phyloP scores from a whole-genome alignment of 2,113 vertebrate genomes.

The Agapornis roseicollis region DNA sequence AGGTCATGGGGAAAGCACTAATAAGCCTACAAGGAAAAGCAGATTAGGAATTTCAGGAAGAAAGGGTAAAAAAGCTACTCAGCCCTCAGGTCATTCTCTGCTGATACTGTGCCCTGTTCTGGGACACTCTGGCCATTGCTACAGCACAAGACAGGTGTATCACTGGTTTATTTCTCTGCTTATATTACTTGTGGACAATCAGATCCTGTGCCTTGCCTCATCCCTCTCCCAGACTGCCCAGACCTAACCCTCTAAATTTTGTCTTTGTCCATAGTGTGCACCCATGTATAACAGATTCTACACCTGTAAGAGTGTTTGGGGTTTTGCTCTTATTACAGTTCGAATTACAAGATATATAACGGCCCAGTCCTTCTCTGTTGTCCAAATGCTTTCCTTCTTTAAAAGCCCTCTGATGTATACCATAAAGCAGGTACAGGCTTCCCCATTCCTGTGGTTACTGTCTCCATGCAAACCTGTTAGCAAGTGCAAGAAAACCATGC shows the following conservation, averaged over 20 bases:
- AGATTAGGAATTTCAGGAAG: neutral
- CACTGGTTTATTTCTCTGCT: neutral
- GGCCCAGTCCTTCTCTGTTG: neutral
- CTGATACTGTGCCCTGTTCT: neutral
- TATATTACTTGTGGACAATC: neutral
- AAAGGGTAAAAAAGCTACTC: neutral
- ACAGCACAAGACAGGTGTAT: neutral
- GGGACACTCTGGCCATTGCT: fast-evolving
- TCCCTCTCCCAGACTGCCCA: neutral
- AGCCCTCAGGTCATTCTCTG: neutral
- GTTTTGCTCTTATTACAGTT: neutral
- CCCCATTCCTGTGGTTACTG: neutral
- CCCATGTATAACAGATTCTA: neutral
- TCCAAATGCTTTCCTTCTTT: neutral
- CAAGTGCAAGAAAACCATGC: neutral
- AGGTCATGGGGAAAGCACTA: neutral
- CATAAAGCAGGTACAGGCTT: fast-evolving
- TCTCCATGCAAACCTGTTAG: neutral
- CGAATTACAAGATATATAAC: neutral
- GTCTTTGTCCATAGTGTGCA: neutral
- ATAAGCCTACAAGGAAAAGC: neutral
- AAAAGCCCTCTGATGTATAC: neutral
- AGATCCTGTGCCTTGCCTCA: neutral
- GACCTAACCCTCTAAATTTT: neutral
- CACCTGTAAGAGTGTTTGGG: neutral